A percentile compares a stretch with the other conserved stretches of the same genome.
Conservation (phyloP, 1,140 invertebrate genomes). For the Hyposmocoma kahamanoa region DNA sequence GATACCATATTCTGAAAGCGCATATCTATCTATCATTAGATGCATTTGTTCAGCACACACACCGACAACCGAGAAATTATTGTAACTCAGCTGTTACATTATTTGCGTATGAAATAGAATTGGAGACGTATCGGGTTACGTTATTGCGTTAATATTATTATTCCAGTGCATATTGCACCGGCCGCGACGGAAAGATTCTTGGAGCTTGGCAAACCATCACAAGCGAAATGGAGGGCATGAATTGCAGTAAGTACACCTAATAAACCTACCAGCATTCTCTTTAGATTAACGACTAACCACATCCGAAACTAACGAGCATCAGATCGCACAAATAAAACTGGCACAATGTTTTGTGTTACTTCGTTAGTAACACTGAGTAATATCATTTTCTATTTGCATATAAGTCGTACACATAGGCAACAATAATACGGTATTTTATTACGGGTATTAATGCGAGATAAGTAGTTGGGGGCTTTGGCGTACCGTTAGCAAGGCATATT, state of each 20-base stretch:
- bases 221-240: constrained; percentile 50
- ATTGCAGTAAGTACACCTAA: constrained; percentile 76
- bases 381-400: constrained; percentile 1
- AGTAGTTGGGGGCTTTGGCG: constrained; percentile 10
- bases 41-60: too few relatives aligned
- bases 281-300: too few relatives aligned
- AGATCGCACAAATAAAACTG: too few relatives aligned
- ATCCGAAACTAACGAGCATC: too few relatives aligned
- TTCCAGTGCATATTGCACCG: constrained; percentile 73
- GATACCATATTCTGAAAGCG: too few relatives aligned
- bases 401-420: background rate
- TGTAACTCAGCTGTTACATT: too few relatives aligned
- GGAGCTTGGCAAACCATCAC: constrained; percentile 58
- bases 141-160: background rate
- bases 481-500: constrained; percentile 46
- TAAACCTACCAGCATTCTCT: too few relatives aligned
- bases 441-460: constrained; percentile 11
- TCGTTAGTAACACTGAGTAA: too few relatives aligned
- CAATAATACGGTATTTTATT: constrained; percentile 2
- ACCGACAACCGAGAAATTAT: too few relatives aligned
- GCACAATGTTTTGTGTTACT: too few relatives aligned
- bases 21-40: too few relatives aligned
- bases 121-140: background rate
- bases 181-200: constrained; percentile 68
- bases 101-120: too few relatives aligned